phyloP scores from a whole-genome alignment of 2,797 vertebrate genomes.

The Karalla daura region DNA sequence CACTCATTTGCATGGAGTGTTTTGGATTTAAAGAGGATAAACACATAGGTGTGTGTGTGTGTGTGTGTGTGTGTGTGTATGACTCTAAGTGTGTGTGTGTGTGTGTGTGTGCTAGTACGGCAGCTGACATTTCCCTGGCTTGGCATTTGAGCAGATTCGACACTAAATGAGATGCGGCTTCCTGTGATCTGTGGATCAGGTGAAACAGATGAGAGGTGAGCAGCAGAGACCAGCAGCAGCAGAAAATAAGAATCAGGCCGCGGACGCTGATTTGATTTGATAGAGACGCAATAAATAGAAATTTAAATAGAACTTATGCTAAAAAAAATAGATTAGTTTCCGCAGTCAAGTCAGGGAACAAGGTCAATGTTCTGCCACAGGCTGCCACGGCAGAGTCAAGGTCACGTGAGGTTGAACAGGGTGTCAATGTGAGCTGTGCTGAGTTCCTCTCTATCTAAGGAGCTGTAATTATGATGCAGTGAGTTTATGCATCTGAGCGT shows the following conservation, averaged over 20 bases:
- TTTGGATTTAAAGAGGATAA: conserved; percentile 64
- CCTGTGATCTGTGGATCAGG: conserved; percentile 38
- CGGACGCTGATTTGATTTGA: conserved; percentile 38
- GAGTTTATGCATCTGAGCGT: neutral
- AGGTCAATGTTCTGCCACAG: conserved; percentile 23
- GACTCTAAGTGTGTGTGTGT: conserved; percentile 49
- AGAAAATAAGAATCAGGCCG: conserved; percentile 17
- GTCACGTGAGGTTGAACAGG: conserved; percentile 33
- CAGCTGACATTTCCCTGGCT: conserved; percentile 68
- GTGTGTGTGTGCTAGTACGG: conserved; percentile 38
- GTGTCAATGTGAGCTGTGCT: neutral
- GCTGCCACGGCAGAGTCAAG: conserved; percentile 46
- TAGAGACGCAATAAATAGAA: conserved; percentile 26
- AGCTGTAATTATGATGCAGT: neutral
- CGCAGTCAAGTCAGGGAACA: conserved; percentile 29
- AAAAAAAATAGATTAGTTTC: conserved; percentile 37
- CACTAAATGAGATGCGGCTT: conserved; percentile 56
- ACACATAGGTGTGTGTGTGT: conserved; percentile 50
- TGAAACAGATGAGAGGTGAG: conserved; percentile 55
- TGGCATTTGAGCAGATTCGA: conserved; percentile 71
- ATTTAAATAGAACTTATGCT: conserved; percentile 45
- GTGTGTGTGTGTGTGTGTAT: conserved; percentile 47
- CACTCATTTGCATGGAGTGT: conserved; percentile 68
- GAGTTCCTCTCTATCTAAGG: conserved; percentile 5
- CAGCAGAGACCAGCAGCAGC: conserved; percentile 5